Percentiles rank a stretch among this genome's conserved stretches.
Evolutionary conservation across 2,797 vertebrate genomes (phyloP).

Genomic region (Ptychadena robeensis): DNA sequence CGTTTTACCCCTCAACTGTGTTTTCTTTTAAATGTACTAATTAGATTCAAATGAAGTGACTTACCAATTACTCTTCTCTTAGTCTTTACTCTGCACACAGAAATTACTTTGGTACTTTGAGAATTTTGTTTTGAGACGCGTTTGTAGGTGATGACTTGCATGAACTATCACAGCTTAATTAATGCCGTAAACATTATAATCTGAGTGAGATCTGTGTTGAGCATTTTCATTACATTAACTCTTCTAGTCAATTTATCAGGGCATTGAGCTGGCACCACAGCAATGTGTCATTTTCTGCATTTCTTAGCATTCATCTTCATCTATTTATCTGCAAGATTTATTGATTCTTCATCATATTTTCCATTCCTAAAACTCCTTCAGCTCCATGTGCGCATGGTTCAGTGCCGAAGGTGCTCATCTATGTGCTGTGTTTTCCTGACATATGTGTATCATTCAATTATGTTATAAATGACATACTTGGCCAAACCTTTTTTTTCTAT

Average conservation of each 20-base stretch:
- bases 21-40: neutral
- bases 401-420: neutral
- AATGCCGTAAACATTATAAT: neutral
- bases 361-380: neutral
- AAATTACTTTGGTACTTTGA: neutral
- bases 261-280: neutral
- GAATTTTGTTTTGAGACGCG: neutral
- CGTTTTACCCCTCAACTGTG: too few species aligned
- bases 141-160: neutral
- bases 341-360: slow-evolving; percentile 26
- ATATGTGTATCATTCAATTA: neutral
- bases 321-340: slow-evolving; percentile 20
- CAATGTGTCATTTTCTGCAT: slow-evolving; percentile 11
- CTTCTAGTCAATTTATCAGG: slow-evolving; percentile 15
- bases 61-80: neutral
- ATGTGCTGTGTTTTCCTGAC: neutral
- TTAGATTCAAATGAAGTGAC: neutral
- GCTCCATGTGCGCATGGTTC: neutral
- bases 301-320: slow-evolving; percentile 10
- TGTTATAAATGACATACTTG: neutral
- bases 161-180: neutral
- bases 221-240: slow-evolving; percentile 20
- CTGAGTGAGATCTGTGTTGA: neutral
- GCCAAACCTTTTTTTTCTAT: neutral
- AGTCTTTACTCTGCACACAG: neutral